phyloP scores from a whole-genome alignment of 1,140 invertebrate species.

The Trissolcus basalis region DNA sequence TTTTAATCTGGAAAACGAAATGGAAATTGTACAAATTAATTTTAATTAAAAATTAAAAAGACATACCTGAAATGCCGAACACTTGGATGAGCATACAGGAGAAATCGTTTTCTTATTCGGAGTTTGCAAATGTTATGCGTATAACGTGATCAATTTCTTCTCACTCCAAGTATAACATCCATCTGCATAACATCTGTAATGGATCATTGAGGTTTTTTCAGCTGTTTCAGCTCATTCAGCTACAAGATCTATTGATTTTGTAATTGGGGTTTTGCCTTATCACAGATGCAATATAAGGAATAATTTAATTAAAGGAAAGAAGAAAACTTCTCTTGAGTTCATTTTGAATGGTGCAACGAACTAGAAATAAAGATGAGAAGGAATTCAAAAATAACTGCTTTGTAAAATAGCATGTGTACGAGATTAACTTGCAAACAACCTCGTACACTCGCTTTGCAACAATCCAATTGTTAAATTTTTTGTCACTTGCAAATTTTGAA shows the following conservation, averaged over 20 bases:
- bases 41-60: constrained; percentile 25
- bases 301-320: too few species aligned
- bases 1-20: too few species aligned
- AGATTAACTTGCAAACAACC: too few species aligned
- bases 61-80: constrained; percentile 21
- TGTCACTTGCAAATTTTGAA: too few species aligned
- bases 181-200: constrained; percentile 47
- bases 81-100: constrained; percentile 48
- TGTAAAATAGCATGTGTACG: too few species aligned
- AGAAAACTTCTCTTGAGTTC: too few species aligned
- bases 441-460: too few species aligned
- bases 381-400: too few species aligned
- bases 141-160: constrained; percentile 59
- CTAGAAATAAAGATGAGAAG: too few species aligned
- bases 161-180: constrained; percentile 41
- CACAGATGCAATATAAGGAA: constrained; percentile 6
- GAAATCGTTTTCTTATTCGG: constrained; percentile 60
- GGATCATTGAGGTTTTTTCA: constrained; percentile 22
- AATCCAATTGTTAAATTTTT: too few species aligned
- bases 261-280: constrained; percentile 29
- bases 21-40: constrained; percentile 2
- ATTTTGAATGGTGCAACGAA: too few species aligned
- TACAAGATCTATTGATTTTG: constrained; percentile 45
- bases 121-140: constrained; percentile 51
- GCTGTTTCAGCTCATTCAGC: too few species aligned